These are phyloP conservation scores for Notocelia uddmanniana DNA, from an alignment of 2,888 invertebrate genomes.

Conservation along the genomic window DNA sequence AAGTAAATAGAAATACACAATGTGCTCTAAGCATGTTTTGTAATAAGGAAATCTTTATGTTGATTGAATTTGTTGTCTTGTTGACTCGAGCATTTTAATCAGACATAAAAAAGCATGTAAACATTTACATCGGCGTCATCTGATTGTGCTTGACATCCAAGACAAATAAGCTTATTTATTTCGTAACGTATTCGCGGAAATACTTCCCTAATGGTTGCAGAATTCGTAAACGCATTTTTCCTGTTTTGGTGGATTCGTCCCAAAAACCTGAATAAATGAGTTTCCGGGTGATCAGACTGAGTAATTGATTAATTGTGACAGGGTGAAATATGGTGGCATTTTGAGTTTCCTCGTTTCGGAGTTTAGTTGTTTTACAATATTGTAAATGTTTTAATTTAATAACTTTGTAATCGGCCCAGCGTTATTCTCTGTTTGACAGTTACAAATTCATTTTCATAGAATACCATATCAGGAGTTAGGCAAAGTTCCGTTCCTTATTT, in stretches of 20 bases:
- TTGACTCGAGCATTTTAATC: background rate
- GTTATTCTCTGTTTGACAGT: background rate
- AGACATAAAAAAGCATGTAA: background rate
- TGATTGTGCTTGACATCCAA: background rate
- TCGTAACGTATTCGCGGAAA: background rate
- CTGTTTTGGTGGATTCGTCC: constrained; percentile 9
- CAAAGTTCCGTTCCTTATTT: too few relatives aligned
- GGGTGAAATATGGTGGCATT: background rate
- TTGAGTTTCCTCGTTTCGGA: constrained; percentile 5
- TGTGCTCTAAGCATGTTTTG: background rate
- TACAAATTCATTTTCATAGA: background rate
- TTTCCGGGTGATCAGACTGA: constrained; percentile 6
- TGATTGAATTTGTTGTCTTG: background rate
- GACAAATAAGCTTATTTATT: constrained; percentile 22
- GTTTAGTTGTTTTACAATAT: background rate
- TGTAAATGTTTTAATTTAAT: background rate
- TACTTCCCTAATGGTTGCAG: background rate
- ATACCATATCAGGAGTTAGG: too few relatives aligned
- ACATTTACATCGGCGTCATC: background rate
- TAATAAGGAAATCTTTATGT: background rate
- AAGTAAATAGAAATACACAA: too few relatives aligned
- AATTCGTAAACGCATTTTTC: constrained; percentile 6
- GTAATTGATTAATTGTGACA: constrained; percentile 30
- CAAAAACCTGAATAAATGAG: constrained; percentile 21
- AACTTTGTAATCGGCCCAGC: background rate